phyloP scores from a whole-genome alignment of 1,140 invertebrate species.

The Medauroidea extradentata region DNA sequence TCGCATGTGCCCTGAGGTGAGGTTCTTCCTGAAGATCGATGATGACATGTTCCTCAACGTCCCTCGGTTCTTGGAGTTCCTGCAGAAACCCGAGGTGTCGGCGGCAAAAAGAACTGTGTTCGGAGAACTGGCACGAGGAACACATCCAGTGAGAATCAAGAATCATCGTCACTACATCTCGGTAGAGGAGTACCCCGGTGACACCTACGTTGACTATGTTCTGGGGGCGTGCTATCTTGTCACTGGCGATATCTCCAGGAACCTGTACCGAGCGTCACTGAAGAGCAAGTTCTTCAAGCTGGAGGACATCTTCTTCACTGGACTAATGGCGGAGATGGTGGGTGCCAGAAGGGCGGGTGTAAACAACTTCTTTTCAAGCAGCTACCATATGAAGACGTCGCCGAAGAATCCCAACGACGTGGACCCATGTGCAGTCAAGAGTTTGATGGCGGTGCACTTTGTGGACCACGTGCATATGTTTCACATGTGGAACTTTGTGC shows the following conservation, averaged over 20 bases:
- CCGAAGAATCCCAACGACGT: too few relatives aligned
- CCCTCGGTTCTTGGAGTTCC: slow-evolving; percentile 64
- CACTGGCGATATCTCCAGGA: slow-evolving; percentile 60
- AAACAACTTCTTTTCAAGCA: slow-evolving; percentile 57
- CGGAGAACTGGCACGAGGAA: slow-evolving; percentile 74
- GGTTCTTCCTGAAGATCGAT: slow-evolving; percentile 79
- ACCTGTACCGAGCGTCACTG: slow-evolving; percentile 61
- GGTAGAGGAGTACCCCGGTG: slow-evolving; percentile 60
- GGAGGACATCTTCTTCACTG: slow-evolving; percentile 88
- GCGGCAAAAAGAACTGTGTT: slow-evolving; percentile 66
- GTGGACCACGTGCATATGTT: too few relatives aligned
- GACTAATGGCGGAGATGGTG: slow-evolving; percentile 72
- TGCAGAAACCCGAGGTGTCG: slow-evolving; percentile 52
- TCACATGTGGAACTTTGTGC: too few relatives aligned
- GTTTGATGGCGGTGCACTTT: too few relatives aligned
- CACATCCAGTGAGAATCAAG: slow-evolving; percentile 78
- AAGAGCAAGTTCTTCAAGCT: slow-evolving; percentile 72
- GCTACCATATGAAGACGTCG: too few relatives aligned
- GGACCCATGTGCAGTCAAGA: too few relatives aligned
- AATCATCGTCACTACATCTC: slow-evolving; percentile 84
- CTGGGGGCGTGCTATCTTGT: slow-evolving; percentile 83
- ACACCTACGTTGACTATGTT: slow-evolving; percentile 75
- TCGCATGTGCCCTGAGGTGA: slow-evolving; percentile 67
- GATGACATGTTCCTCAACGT: slow-evolving; percentile 92
- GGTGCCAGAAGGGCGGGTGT: slow-evolving; percentile 67